These are phyloP conservation scores for Micrasema longulum DNA, from an alignment of 1,140 invertebrate genomes.

Conservation along the genomic window DNA sequence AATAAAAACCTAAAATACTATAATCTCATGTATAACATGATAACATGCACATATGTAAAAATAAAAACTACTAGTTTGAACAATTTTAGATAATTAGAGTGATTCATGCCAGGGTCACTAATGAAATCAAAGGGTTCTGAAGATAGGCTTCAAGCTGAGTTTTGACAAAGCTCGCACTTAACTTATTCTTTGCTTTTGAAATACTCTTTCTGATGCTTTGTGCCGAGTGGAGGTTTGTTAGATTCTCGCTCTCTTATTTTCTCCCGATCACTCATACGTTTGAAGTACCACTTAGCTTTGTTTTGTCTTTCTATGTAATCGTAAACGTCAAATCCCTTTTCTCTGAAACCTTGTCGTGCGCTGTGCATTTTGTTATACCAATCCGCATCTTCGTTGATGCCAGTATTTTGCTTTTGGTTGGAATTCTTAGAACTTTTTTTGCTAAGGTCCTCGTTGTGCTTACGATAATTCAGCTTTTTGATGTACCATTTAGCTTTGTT, in stretches of 20 bases:
- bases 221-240: not conserved
- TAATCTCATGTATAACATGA: not conserved
- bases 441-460: too few relatives aligned
- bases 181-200: constrained; percentile 16
- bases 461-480: constrained; percentile 4
- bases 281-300: constrained; percentile 40
- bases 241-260: not conserved
- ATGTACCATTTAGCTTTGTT: constrained; percentile 29
- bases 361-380: constrained; percentile 30
- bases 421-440: too few relatives aligned
- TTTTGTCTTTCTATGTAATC: constrained; percentile 22
- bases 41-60: too few relatives aligned
- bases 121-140: too few relatives aligned
- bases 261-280: constrained; percentile 40
- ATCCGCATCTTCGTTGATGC: not conserved
- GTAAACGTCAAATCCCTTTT: constrained; percentile 11
- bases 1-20: not conserved
- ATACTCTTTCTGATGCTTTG: not conserved
- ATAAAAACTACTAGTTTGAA: too few relatives aligned
- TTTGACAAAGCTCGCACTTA: not conserved
- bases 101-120: too few relatives aligned
- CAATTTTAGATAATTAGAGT: too few relatives aligned
- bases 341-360: constrained; percentile 10
- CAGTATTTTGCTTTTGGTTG: not conserved
- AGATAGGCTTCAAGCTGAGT: not conserved